A percentile compares a stretch with the other conserved stretches of the same genome.
These are phyloP conservation scores for Atta colombica DNA, from an alignment of 1,140 invertebrate species.

Conservation along the genomic window DNA sequence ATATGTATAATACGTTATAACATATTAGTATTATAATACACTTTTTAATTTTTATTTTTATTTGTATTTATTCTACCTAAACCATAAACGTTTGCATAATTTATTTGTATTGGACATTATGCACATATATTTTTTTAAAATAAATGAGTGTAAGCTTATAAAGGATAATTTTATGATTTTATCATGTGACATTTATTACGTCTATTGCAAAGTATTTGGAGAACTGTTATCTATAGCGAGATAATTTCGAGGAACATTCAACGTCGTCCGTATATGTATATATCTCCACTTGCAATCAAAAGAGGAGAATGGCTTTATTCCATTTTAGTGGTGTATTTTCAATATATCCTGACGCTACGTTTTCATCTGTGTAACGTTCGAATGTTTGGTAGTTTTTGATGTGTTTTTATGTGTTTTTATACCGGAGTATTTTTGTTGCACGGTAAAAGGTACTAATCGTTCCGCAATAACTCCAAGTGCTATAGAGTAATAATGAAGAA, in stretches of 20 bases:
- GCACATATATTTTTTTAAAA: background rate
- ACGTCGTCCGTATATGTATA: background rate
- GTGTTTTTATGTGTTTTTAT: background rate
- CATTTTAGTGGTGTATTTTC: slow-evolving; percentile 8
- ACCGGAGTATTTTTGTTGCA: slow-evolving; percentile 30
- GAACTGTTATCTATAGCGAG: background rate
- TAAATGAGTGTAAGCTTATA: background rate
- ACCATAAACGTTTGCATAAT: background rate
- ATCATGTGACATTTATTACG: background rate
- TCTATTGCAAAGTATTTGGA: background rate
- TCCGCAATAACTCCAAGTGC: slow-evolving; percentile 22
- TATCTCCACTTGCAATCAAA: slow-evolving; percentile 29
- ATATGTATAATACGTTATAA: background rate
- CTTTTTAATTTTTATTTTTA: background rate
- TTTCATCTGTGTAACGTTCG: background rate
- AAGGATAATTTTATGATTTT: background rate
- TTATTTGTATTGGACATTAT: background rate
- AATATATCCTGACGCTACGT: background rate
- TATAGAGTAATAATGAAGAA: slow-evolving; percentile 24
- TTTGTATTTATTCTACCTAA: background rate
- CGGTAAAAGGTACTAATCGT: slow-evolving; percentile 47
- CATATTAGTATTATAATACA: background rate
- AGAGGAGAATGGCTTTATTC: slow-evolving; percentile 1
- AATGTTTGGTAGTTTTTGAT: slow-evolving; percentile 10
- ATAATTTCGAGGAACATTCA: slow-evolving; percentile 2